phyloP scores from a whole-genome alignment of 2,888 invertebrate species.

The Melitaea athalia region DNA sequence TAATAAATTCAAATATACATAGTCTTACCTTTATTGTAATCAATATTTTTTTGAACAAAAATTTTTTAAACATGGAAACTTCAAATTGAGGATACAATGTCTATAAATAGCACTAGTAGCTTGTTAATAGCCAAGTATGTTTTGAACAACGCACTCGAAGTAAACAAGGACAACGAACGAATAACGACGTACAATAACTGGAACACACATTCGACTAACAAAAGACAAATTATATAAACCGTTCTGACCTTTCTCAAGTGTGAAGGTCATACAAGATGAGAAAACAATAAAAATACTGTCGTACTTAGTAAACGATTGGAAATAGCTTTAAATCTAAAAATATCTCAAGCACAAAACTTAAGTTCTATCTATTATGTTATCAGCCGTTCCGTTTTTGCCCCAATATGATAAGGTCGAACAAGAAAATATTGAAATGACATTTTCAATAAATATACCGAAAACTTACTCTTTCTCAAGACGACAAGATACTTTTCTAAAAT shows the following conservation, averaged over 20 bases:
- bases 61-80: neutral
- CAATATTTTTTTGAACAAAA: neutral
- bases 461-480: neutral
- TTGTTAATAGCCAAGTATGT: slow-evolving; percentile 45
- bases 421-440: neutral
- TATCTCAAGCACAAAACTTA: slow-evolving; percentile 10
- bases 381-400: neutral
- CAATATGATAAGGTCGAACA: neutral
- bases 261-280: slow-evolving; percentile 62
- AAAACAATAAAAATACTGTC: slow-evolving; percentile 28
- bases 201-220: slow-evolving; percentile 45
- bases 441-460: neutral
- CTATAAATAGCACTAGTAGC: slow-evolving; percentile 61
- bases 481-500: neutral
- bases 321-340: slow-evolving; percentile 19
- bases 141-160: slow-evolving; percentile 45
- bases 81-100: slow-evolving; percentile 23
- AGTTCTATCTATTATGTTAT: slow-evolving; percentile 3
- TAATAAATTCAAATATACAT: neutral
- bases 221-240: slow-evolving; percentile 65
- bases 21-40: neutral
- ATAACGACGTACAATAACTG: slow-evolving; percentile 36
- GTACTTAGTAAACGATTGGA: slow-evolving; percentile 6
- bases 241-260: slow-evolving; percentile 65
- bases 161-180: slow-evolving; percentile 54